Evolutionary conservation across 2,113 vertebrate genomes (phyloP).

Genomic region (Rhinolophus sinicus): DNA sequence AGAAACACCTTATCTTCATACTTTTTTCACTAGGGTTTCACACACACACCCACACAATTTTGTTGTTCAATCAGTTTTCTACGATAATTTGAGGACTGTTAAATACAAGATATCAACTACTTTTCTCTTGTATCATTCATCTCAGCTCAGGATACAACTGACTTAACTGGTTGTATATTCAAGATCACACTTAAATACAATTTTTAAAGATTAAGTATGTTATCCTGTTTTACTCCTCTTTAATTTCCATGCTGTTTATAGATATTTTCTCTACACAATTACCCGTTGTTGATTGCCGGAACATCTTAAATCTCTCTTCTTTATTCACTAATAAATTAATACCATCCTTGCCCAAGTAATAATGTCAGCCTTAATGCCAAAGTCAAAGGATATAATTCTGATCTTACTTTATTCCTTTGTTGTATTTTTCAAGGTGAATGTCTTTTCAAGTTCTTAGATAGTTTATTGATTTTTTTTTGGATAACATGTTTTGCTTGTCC

Average conservation of each 20-base stretch:
- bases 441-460: not conserved
- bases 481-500: not conserved
- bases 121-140: not conserved
- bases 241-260: not conserved
- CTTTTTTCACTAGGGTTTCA: not conserved
- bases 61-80: not conserved
- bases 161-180: not conserved
- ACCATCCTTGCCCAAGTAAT: not conserved
- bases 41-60: too few relatives aligned
- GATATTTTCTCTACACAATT: not conserved
- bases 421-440: not conserved
- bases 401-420: not conserved
- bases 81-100: not conserved
- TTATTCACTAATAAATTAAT: not conserved
- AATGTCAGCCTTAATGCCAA: not conserved
- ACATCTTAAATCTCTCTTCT: not conserved
- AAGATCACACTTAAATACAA: not conserved
- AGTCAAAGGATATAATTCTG: not conserved
- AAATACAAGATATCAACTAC: not conserved
- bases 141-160: not conserved
- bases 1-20: not conserved
- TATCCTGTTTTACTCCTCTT: not conserved
- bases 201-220: not conserved
- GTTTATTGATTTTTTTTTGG: not conserved
- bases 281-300: not conserved